Base-by-base conservation (phyloP, 2,113 vertebrate genomes). In the Cyprinodon tularosa region DNA sequence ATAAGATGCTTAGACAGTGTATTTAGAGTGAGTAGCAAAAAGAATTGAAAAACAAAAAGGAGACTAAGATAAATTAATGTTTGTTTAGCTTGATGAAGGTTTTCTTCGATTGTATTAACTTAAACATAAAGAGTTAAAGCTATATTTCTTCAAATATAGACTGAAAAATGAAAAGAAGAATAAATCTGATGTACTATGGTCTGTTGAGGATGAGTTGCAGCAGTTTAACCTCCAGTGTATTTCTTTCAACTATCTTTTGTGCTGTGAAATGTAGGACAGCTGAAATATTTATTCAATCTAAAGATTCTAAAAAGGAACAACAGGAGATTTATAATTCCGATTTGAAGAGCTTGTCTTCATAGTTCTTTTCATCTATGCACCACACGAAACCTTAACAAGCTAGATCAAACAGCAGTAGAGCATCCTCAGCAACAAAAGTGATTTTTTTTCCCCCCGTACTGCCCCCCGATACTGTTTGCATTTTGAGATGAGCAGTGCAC, bases 361-460 rank as follows among this genome's bases (percentile, higher is more conserved):
- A 40, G 4, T 4, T 80, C 53, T 48, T 36, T 67, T 40, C 17
- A 20, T 48, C 11, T 17, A 53, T 6, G 0, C 42, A 1, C 73
- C 42, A 63, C 71, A 68, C 48, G 61, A 68, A 77, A 64, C 71
- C 64, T 57, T 59, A 79, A 67, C 71, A 20, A 80, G 48, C 66
- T 4, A 61, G 53, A 60, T 72, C 62, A 73, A 71, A 77, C 37
- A 36, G 5, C 45, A 3, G 1, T 20, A 0, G 66, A 45, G 45
- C 48, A 45, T 39, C 60, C 72, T 70, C 61, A 12, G 76, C 64
- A 76, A 44, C 84, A 72, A 59, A 80, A 57, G 67, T 59, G 48
- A 61, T 57, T 83, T 71, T 64, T 69, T 50, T 70, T 78, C 47
- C 14, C 22, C 72, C 70, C 72, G 42, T 40, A 53, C 76, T 66